Evolutionary conservation across 2,797 vertebrate genomes (phyloP).

Genomic region (Poecile montanus): DNA sequence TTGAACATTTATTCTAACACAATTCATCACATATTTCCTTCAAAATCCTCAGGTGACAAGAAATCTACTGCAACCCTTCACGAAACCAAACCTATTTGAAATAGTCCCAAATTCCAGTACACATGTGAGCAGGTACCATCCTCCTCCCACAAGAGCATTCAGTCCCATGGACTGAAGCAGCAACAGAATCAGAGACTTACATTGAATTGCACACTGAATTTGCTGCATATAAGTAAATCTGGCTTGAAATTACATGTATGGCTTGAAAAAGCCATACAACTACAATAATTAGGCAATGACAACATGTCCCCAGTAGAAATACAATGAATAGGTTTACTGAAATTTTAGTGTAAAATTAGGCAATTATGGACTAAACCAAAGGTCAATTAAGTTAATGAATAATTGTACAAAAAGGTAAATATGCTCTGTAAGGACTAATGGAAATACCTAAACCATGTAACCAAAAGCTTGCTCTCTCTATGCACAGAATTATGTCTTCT

Average conservation of each 20-base stretch:
- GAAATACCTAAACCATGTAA: not conserved
- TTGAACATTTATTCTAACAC: not conserved
- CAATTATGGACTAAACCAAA: not conserved
- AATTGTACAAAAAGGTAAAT: not conserved
- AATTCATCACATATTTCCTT: not conserved
- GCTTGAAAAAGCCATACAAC: not conserved
- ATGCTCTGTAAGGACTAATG: not conserved
- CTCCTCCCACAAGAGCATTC: not conserved
- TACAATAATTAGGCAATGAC: not conserved
- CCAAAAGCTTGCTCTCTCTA: not conserved
- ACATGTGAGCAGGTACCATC: not conserved
- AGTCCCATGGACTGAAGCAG: not conserved
- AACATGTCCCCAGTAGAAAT: not conserved
- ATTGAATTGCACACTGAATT: not conserved
- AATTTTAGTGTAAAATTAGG: not conserved
- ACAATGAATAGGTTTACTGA: not conserved
- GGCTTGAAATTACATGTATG: not conserved
- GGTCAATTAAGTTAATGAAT: not conserved
- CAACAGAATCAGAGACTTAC: not conserved
- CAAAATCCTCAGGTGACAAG: not conserved
- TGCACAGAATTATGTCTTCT: not conserved
- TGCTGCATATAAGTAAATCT: not conserved
- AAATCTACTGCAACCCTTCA: not conserved
- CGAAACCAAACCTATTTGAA: not conserved
- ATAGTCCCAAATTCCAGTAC: not conserved